Evolutionary conservation across 2,113 vertebrate genomes (phyloP).

Genomic region (Rynchops niger): DNA sequence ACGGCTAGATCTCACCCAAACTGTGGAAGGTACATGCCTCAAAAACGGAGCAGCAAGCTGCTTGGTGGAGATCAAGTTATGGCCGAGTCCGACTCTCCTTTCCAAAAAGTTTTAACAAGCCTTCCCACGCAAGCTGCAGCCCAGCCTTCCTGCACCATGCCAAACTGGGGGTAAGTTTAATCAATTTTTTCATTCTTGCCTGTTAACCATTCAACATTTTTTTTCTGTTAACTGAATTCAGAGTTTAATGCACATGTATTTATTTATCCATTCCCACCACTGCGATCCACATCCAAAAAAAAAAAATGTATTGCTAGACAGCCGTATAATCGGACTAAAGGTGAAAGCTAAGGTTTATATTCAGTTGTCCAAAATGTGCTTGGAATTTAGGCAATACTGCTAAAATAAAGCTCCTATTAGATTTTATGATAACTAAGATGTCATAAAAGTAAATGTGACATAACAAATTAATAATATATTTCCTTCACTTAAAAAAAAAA

Average conservation of each 20-base stretch:
- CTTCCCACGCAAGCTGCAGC: neutral
- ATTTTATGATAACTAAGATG: neutral
- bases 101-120: neutral
- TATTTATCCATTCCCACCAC: neutral
- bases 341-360: neutral
- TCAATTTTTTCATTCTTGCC: neutral
- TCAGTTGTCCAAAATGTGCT: neutral
- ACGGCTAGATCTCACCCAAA: neutral
- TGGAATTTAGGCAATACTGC: neutral
- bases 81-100: neutral
- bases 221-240: neutral
- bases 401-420: neutral
- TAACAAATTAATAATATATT: neutral
- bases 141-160: neutral
- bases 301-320: neutral
- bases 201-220: neutral
- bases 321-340: neutral
- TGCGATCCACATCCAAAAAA: neutral
- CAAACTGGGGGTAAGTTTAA: neutral
- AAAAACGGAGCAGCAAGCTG: neutral
- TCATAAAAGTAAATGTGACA: neutral
- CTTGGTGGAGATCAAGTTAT: neutral
- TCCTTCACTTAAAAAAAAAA: neutral
- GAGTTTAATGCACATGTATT: neutral
- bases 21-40: rapidly evolving